Conservation (phyloP, 37 sponge, comb jelly and placozoan genomes). For the Axinella damicornis region DNA sequence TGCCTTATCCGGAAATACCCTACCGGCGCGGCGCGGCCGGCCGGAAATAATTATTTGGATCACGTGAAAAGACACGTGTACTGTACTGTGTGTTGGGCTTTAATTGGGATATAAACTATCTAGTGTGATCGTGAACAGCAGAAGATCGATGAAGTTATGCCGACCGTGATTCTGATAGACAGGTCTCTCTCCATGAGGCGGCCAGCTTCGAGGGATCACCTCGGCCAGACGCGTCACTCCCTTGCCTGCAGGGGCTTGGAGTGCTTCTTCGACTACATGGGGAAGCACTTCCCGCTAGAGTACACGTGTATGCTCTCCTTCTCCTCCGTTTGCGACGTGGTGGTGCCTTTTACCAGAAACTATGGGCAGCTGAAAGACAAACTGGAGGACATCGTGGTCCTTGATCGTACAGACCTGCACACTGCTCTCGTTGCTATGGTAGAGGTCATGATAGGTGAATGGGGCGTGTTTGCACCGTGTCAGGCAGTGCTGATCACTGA, state of each 20-base stretch:
- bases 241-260: conserved; percentile 75
- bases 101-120: too few relatives aligned
- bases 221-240: conserved; percentile 13
- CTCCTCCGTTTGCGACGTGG: conserved; percentile 74
- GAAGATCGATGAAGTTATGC: conserved; percentile 55
- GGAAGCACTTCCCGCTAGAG: conserved; percentile 53
- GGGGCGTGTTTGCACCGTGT: conserved; percentile 85
- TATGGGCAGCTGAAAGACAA: conserved; percentile 57
- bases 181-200: conserved; percentile 90
- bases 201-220: conserved; percentile 34
- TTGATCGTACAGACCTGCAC: conserved; percentile 73
- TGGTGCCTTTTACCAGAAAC: conserved; percentile 77
- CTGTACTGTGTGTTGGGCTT: too few relatives aligned
- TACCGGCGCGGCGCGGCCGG: too few relatives aligned
- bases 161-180: conserved; percentile 87
- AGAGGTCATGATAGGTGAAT: conserved; percentile 63
- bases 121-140: too few relatives aligned
- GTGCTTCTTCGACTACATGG: conserved; percentile 68
- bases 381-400: conserved; percentile 45
- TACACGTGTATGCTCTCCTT: conserved; percentile 67
- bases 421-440: conserved; percentile 52
- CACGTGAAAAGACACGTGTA: too few relatives aligned
- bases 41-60: too few relatives aligned
- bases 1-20: too few relatives aligned
- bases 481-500: conserved; percentile 86